These are phyloP conservation scores for Epizoanthus stellaris DNA, from an alignment of 92 coral and sea anemone species.

Conservation along the genomic window DNA sequence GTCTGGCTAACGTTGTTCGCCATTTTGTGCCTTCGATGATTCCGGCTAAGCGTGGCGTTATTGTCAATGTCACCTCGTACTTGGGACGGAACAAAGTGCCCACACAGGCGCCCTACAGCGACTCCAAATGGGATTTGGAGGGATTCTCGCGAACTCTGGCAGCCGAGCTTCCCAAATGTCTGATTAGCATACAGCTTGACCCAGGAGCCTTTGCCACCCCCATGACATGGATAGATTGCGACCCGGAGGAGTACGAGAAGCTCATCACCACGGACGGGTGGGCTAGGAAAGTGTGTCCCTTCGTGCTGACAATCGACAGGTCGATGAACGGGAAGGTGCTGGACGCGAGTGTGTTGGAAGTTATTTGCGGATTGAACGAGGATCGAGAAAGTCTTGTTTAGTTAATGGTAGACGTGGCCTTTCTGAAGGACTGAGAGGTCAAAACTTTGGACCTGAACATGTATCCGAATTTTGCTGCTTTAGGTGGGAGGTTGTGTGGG, in stretches of 20 bases:
- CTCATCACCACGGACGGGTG: constrained; percentile 43
- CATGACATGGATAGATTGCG: constrained; percentile 29
- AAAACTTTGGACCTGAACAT: too few relatives aligned
- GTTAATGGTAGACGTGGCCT: not conserved
- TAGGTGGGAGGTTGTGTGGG: too few relatives aligned
- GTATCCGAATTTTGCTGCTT: too few relatives aligned
- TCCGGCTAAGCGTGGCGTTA: constrained; percentile 35
- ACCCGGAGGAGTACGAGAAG: constrained; percentile 42
- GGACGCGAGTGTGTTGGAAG: constrained; percentile 20
- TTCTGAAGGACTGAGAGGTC: not conserved
- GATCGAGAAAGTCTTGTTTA: constrained; percentile 42
- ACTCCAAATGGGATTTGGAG: constrained; percentile 50
- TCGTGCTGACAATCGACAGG: constrained; percentile 39
- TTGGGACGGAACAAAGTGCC: constrained; percentile 46
- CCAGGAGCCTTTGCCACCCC: constrained; percentile 53
- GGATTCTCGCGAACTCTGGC: constrained; percentile 53
- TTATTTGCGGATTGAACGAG: constrained; percentile 34
- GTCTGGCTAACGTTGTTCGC: constrained; percentile 48
- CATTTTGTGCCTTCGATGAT: constrained; percentile 52
- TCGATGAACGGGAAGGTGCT: constrained; percentile 46
- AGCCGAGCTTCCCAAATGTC: constrained; percentile 48
- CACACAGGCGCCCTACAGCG: constrained; percentile 32
- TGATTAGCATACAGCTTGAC: constrained; percentile 45
- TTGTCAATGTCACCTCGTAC: constrained; percentile 49
- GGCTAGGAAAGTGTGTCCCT: constrained; percentile 58